A percentile compares a stretch with the other conserved stretches of the same genome.
phyloP scores from a whole-genome alignment of 1,140 invertebrate species.

The Anastatus disparis region DNA sequence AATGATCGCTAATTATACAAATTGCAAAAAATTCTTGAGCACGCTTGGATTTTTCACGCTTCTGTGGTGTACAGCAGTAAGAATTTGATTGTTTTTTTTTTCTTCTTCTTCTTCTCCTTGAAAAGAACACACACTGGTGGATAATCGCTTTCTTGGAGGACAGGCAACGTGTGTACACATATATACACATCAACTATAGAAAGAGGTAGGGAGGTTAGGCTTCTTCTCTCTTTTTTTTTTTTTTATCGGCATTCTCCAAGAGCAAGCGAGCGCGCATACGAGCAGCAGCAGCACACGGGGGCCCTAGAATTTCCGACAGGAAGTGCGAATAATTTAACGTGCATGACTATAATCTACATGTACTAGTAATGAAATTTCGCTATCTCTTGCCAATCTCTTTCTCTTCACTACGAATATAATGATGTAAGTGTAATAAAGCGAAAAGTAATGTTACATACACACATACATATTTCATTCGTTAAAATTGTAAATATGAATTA shows the following conservation, averaged over 20 bases:
- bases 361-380: slow-evolving; percentile 23
- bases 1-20: too few relatives aligned
- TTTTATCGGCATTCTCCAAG: slow-evolving; percentile 12
- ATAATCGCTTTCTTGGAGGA: too few relatives aligned
- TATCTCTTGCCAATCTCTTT: slow-evolving; percentile 15
- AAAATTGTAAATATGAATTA: too few relatives aligned
- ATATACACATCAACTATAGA: too few relatives aligned
- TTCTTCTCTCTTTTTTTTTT: not conserved
- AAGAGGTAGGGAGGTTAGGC: too few relatives aligned
- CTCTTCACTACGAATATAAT: not conserved
- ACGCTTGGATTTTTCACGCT: not conserved
- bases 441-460: too few relatives aligned
- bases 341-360: slow-evolving; percentile 22
- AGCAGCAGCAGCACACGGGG: too few relatives aligned
- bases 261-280: too few relatives aligned
- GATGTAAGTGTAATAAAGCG: slow-evolving; percentile 28
- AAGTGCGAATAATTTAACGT: slow-evolving; percentile 34
- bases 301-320: slow-evolving; percentile 30
- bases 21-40: not conserved
- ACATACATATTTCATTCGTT: too few relatives aligned
- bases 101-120: not conserved
- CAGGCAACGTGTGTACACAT: too few relatives aligned
- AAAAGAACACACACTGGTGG: too few relatives aligned
- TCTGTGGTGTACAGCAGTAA: not conserved
- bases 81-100: not conserved